Evolutionary conservation across 37 sponge, comb jelly and placozoan species (phyloP).

Genomic region (Halichondria panicea): DNA sequence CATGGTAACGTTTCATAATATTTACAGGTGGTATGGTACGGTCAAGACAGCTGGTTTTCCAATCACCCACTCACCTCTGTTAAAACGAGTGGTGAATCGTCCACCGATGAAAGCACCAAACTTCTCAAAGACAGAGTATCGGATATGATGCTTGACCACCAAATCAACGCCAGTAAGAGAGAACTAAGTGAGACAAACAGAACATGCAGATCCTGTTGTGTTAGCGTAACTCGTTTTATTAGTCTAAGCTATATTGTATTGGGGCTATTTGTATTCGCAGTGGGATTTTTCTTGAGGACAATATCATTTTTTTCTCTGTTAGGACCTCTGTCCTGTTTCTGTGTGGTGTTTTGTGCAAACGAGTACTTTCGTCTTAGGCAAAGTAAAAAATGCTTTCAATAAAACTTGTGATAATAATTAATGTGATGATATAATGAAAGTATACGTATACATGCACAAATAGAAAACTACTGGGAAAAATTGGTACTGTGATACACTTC

Average conservation of each 20-base stretch:
- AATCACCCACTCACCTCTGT: neutral
- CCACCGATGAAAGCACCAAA: neutral
- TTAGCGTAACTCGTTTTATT: neutral
- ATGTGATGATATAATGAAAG: too few species aligned
- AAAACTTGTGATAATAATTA: too few species aligned
- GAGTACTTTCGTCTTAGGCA: slow-evolving; percentile 1
- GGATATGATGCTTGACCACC: neutral
- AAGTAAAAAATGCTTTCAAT: neutral
- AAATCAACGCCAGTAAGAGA: neutral
- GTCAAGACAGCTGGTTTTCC: slow-evolving; percentile 13
- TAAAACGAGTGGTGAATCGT: neutral
- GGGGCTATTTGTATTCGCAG: neutral
- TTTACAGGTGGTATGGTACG: slow-evolving; percentile 32
- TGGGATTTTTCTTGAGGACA: slow-evolving; percentile 4
- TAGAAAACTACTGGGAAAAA: too few species aligned
- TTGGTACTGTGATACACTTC: too few species aligned
- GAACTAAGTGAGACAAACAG: neutral
- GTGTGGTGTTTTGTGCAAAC: neutral
- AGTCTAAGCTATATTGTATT: neutral
- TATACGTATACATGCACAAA: too few species aligned
- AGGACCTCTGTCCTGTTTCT: neutral
- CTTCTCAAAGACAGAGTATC: neutral
- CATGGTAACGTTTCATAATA: too few species aligned
- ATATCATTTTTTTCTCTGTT: neutral
- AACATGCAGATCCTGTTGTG: slow-evolving; percentile 3